Evolutionary conservation across 2,888 invertebrate species (phyloP), one percentile per base, ranked within the genome.

Genomic region (Rotaria magnacalcarata): DNA sequence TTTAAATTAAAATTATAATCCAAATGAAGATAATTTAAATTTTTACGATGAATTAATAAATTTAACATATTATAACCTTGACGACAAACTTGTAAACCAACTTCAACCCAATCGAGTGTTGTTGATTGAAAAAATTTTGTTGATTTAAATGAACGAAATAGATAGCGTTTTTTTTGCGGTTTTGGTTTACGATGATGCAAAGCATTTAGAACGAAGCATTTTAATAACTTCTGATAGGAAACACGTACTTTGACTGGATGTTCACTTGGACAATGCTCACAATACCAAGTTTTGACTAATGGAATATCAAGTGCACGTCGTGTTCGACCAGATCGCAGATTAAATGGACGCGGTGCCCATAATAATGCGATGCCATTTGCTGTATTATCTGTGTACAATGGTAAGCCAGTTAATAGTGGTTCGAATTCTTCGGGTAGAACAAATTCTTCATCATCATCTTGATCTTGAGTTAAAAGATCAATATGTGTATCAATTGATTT

Each of bases 41-140:
- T 99, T 92, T 99, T 99, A 87, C 99, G 94, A 91, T 99, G 99
- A 90, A 99, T 99, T 54, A 54, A 54, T 54, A 54, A 93, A 91
- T 99, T 99, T 88, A 99, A 92, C 99, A 99, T 99, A 91, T 99
- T 99, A 92, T 99, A 99, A 6, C 99, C 99, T 91, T 99, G 99
- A 0, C 98, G 93, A 90, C 99, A 98, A 2, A 97, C 92, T 86
- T 87, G 87, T 58, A 87, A 56, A 54, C 54, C 54, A 54, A 54
- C 54, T 54, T 54, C 54, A 19, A 54, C 54, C 54, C 54, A 54
- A 54, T 54, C 54, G 88, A 99, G 92, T 0, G 97, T 97, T 0
- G 99, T 99, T 0, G 96, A 96, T 94, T 99, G 98, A 93, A 99
- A 99, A 93, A 99, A 99, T 92, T 99, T 99, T 0, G 99, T 99